These are phyloP conservation scores for Salpingus planirostris DNA, from an alignment of 2,888 invertebrate species.

Conservation along the genomic window DNA sequence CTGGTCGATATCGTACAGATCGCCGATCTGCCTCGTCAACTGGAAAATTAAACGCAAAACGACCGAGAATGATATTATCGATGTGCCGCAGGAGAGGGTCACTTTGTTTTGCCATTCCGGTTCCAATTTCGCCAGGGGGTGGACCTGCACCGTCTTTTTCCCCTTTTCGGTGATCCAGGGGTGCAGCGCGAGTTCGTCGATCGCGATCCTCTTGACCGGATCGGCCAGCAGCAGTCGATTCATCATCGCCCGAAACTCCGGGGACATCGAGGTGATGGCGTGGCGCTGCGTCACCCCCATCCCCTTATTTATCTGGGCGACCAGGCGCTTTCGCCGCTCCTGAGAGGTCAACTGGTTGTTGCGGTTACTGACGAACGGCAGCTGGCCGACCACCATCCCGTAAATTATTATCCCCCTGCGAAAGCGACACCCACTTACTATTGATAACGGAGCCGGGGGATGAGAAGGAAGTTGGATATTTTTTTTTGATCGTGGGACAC, in stretches of 20 bases:
- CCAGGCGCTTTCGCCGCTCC: constrained; percentile 52
- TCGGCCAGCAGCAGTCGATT: constrained; percentile 48
- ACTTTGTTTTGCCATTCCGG: constrained; percentile 26
- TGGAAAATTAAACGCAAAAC: constrained; percentile 11
- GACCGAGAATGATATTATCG: background rate
- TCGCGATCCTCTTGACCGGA: constrained; percentile 47
- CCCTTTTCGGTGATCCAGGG: constrained; percentile 51
- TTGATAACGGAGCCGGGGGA: too few species aligned
- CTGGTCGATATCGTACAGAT: constrained; percentile 40
- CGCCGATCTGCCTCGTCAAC: constrained; percentile 46
- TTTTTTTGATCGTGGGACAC: too few species aligned
- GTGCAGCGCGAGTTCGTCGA: constrained; percentile 49
- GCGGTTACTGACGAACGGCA: constrained; percentile 52
- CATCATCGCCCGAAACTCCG: constrained; percentile 44
- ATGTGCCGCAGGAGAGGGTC: too few species aligned
- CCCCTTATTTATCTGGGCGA: constrained; percentile 58
- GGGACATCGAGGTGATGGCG: constrained; percentile 43
- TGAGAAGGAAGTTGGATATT: too few species aligned
- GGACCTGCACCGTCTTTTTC: constrained; percentile 44
- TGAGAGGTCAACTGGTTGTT: constrained; percentile 41
- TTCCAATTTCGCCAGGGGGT: constrained; percentile 41
- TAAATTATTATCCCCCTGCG: constrained; percentile 69
- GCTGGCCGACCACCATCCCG: constrained; percentile 63
- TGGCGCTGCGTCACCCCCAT: constrained; percentile 50
- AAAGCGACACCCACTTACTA: too few species aligned